Evolutionary conservation across 1,140 invertebrate genomes (phyloP), one percentile per base, ranked within the genome.

Genomic region (Asobara japonica): DNA sequence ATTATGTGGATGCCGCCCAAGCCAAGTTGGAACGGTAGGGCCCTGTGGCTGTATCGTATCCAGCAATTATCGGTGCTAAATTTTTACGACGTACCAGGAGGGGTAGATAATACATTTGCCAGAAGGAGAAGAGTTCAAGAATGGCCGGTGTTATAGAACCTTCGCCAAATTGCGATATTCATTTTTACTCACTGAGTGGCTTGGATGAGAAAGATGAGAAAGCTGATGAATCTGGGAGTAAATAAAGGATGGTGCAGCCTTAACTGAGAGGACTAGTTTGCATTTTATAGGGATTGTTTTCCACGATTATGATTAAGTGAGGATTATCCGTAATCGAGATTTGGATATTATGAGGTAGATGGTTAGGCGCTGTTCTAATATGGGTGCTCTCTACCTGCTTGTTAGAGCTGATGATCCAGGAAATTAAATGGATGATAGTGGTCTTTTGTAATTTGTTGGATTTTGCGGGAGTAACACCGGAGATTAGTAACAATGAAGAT

Each of bases 41-140:
- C 27, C 36, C 69, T 13, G 60, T 20, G 22, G 31, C 69, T 65
- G 64, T 71, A 72, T 74, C 72, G 62, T 41, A 66, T 71, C 75
- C 74, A 69, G 65, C 69, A 76, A 77, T 77, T 77, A 77, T 77
- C 68, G 74, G 74, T 76, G 72, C 74, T 77, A 77, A 77, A 74
- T 74, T 76, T 77, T 76, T 76, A 76, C 74, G 76, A 77, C 60
- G 27, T 68, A 33, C 66, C 41, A 16, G 41, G 41, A 3, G 5
- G 25, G 27, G 29, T 71, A 71, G n/a, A n/a, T 71, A 71, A 71
- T 71, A 27, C 69, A 51, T 71, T 38, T 71, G 64, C 31, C 36
- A 25, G 69, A 62, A 62, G 69, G 69, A 48, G 69, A 62, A 31
- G 67, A 45, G 36, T 41, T n/a, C 67, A n/a, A n/a, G n/a, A n/a